Evolutionary conservation across 2,797 vertebrate species (phyloP), one percentile per base, ranked within the genome.

Genomic region (Menidia menidia): DNA sequence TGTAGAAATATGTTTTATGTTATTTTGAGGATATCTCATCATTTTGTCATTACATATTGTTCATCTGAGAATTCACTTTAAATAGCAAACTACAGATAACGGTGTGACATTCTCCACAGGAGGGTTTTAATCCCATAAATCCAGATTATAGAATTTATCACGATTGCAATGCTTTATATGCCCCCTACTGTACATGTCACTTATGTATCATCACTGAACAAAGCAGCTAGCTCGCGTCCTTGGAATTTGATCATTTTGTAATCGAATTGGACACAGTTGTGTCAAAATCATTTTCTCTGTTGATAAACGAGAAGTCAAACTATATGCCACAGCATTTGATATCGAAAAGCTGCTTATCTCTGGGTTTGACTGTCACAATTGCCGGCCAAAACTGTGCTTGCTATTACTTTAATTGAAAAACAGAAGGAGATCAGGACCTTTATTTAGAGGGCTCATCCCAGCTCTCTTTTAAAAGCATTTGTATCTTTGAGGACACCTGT

Each of bases 381-480:
- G 30, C 75, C 60, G 53, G 72, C 65, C 80, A 65, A 77, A 81
- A 68, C 71, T 55, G 12, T 11, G 52, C 47, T 32, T 53, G 32
- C 19, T 32, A 50, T 78, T 67, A 78, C 60, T 59, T 57, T 69
- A 69, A 84, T 78, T 71, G 60, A 68, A 67, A 69, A 75, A 53
- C 19, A 67, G 48, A 69, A 68, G 57, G 41, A 66, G 58, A 77
- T 83, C 47, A 35, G 58, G 74, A 78, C 50, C 75, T 77, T 83
- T 84, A 82, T 86, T 87, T 84, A 74, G 71, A 73, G 25, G 51
- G 19, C 68, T 88, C 56, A 64, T 80, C 82, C 73, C 64, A 45
- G 52, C 62, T 77, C 68, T 71, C 43, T 53, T 75, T 65, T 44
- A 31, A 74, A 81, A 50, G 59, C 44, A 57, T 77, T 71, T 65